A percentile compares a stretch with the other conserved stretches of the same genome.
These are phyloP conservation scores for Glyptemys insculpta DNA, from an alignment of 2,797 vertebrate species.

Conservation along the genomic window DNA sequence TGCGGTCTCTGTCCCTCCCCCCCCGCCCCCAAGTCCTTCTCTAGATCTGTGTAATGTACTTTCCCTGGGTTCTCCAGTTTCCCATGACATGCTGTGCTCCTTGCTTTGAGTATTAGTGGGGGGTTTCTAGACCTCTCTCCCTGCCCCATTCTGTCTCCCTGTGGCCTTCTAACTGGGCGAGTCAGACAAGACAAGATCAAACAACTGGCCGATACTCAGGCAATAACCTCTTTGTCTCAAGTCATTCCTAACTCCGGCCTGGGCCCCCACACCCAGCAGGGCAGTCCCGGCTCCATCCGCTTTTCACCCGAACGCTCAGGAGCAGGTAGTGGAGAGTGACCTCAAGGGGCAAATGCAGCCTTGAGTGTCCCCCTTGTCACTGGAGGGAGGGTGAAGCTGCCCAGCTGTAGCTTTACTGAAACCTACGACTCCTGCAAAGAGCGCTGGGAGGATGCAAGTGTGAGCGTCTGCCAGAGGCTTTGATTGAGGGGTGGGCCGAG, in stretches of 20 bases:
- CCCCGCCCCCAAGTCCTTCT: neutral
- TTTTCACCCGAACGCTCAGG: neutral
- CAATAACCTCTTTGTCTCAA: neutral
- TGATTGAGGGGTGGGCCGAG: neutral
- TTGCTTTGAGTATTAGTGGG: neutral
- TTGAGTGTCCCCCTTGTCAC: too few relatives aligned
- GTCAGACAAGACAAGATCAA: neutral
- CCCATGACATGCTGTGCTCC: neutral
- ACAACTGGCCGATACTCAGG: neutral
- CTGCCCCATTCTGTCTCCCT: neutral
- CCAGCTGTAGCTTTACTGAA: too few relatives aligned
- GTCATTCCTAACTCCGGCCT: neutral
- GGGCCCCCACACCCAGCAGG: neutral
- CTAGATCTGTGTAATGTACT: neutral
- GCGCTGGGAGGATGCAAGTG: neutral
- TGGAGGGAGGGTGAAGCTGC: too few relatives aligned
- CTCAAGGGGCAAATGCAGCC: too few relatives aligned
- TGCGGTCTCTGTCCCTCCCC: neutral
- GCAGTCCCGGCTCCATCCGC: neutral
- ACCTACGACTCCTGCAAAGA: neutral
- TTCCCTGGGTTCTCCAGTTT: neutral
- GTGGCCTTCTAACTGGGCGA: neutral
- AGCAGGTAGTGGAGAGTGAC: neutral
- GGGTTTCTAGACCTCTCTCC: neutral
- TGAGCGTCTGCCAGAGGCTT: neutral